These are phyloP conservation scores for Cyanoderma ruficeps DNA, from an alignment of 2,113 vertebrate species.

Conservation along the genomic window DNA sequence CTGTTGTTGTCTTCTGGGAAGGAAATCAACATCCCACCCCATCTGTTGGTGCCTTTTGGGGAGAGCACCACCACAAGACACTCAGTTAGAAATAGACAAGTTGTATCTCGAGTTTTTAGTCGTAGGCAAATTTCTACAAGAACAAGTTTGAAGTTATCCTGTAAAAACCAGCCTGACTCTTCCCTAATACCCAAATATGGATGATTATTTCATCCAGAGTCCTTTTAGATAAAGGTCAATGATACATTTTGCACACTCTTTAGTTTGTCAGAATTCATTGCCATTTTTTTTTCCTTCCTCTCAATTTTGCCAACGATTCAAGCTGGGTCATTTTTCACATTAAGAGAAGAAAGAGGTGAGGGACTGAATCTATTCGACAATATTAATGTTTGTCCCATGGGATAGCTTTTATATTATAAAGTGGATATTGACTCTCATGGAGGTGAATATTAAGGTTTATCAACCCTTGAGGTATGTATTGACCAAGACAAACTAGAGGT, in stretches of 20 bases:
- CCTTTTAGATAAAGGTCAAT: neutral
- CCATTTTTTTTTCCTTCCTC: neutral
- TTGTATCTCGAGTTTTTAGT: neutral
- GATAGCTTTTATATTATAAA: slow-evolving; percentile 30
- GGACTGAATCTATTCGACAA: neutral
- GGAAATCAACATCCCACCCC: neutral
- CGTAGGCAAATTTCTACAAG: neutral
- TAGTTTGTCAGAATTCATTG: slow-evolving; percentile 7
- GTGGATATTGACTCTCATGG: slow-evolving; percentile 55
- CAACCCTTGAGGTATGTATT: slow-evolving; percentile 45
- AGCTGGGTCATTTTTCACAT: neutral
- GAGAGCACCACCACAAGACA: neutral
- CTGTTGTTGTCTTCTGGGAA: neutral
- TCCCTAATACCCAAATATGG: neutral
- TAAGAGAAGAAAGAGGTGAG: slow-evolving; percentile 13
- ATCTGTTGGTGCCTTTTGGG: neutral
- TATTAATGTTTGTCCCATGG: slow-evolving; percentile 54
- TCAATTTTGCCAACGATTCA: neutral
- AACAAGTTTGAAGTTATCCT: neutral
- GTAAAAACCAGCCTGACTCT: neutral
- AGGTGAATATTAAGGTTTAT: slow-evolving; percentile 67
- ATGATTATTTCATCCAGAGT: neutral
- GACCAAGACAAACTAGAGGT: slow-evolving; percentile 62
- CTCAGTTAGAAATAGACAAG: neutral
- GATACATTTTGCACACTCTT: neutral